phyloP scores from a whole-genome alignment of 1,140 invertebrate species.

The Zaprionus taronus region DNA sequence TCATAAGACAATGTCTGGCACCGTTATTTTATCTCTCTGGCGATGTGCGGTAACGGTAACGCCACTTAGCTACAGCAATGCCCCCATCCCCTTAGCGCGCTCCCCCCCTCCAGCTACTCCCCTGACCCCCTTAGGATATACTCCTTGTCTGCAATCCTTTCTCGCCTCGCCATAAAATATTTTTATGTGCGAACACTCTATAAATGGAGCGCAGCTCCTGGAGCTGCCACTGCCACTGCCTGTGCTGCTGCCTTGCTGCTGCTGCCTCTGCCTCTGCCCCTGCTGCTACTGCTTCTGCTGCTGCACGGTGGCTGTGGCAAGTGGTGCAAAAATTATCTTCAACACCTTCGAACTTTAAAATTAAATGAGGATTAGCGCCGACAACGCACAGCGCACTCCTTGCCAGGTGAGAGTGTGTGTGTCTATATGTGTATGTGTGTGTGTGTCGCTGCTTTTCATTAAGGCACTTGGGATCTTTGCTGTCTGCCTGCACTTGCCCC shows the following conservation, averaged over 20 bases:
- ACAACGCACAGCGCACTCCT: constrained; percentile 61
- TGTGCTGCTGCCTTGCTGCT: constrained; percentile 21
- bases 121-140: constrained; percentile 1
- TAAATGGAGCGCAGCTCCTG: constrained; percentile 61
- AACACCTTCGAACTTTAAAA: constrained; percentile 84
- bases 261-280: constrained; percentile 4
- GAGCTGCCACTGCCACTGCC: background rate
- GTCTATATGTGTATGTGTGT: constrained; percentile 22
- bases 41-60: constrained; percentile 84
- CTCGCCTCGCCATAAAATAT: constrained; percentile 79
- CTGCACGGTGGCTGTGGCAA: constrained; percentile 25
- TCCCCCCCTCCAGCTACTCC: background rate
- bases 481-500: constrained; percentile 47
- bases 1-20: constrained; percentile 85
- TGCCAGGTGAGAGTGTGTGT: constrained; percentile 19
- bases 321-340: constrained; percentile 84
- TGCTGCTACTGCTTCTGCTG: constrained; percentile 8
- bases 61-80: constrained; percentile 70
- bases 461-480: constrained; percentile 76
- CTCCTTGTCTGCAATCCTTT: constrained; percentile 75
- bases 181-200: constrained; percentile 84
- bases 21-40: constrained; percentile 84
- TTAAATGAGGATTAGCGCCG: constrained; percentile 84
- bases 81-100: background rate
- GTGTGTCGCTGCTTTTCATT: constrained; percentile 71